These are phyloP conservation scores for Exephanes ischioxanthus DNA, from an alignment of 2,888 invertebrate species.

Conservation along the genomic window DNA sequence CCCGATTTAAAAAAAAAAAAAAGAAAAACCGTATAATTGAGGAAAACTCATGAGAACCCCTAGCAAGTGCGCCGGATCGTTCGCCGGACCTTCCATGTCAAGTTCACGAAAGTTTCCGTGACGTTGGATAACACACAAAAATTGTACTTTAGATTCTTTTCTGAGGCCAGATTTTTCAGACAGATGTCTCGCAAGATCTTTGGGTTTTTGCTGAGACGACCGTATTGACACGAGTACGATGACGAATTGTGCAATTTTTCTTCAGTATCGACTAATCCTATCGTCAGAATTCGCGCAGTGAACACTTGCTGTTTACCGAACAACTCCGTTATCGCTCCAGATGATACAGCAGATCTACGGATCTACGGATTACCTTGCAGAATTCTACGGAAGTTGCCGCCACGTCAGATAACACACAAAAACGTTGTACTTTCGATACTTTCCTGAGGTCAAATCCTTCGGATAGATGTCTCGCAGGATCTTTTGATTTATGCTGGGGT, in stretches of 20 bases:
- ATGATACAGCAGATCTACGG: neutral
- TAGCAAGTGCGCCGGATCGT: constrained; percentile 8
- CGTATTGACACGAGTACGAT: neutral
- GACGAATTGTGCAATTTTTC: neutral
- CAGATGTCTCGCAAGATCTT: no score
- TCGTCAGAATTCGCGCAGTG: neutral
- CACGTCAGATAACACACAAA: no score
- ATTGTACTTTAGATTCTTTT: no score
- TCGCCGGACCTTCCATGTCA: constrained; percentile 22
- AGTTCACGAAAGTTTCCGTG: neutral
- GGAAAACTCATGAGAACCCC: constrained; percentile 80
- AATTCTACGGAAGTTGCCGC: no score
- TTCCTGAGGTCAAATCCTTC: no score
- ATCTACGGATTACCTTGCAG: no score
- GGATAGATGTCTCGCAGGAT: no score
- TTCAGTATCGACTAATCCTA: neutral
- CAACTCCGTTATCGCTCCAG: neutral
- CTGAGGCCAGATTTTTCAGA: no score
- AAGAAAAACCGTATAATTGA: constrained; percentile 82
- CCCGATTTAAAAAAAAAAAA: constrained; percentile 80
- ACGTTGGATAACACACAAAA: no score
- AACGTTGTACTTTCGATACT: no score
- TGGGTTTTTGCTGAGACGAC: no score
- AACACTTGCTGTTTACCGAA: neutral
- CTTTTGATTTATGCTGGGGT: no score